phyloP scores from a whole-genome alignment of 2,113 vertebrate genomes.

The Chaetops frenatus region DNA sequence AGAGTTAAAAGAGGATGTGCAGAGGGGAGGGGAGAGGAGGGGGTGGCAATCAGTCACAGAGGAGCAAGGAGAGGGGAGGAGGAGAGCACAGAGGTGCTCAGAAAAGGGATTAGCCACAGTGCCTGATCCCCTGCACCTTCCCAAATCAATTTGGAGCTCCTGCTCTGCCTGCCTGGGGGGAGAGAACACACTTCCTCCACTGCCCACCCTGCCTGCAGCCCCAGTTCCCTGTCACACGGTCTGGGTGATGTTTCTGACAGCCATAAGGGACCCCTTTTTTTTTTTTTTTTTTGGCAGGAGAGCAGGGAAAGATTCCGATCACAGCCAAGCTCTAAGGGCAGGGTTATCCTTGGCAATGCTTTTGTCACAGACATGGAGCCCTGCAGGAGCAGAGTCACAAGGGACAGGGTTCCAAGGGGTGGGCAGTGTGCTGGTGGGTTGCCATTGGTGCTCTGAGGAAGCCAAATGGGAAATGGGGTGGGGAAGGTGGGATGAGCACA shows the following conservation, averaged over 20 bases:
- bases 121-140: neutral
- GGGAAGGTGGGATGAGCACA: neutral
- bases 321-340: accelerated
- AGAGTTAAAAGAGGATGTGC: neutral
- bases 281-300: no score
- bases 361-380: neutral
- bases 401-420: neutral
- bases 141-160: neutral
- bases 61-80: neutral
- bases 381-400: neutral
- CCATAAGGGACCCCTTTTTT: accelerated
- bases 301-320: neutral
- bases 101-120: neutral
- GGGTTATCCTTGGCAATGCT: neutral
- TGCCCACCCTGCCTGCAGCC: neutral
- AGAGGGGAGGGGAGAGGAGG: neutral
- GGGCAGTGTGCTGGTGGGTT: neutral
- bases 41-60: accelerated
- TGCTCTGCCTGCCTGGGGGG: neutral
- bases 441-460: neutral
- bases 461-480: neutral
- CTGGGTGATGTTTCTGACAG: neutral
- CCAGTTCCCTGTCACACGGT: accelerated
- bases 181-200: neutral
- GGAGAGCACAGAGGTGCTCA: neutral